phyloP scores from a whole-genome alignment of 2,888 invertebrate genomes.

The Netelia virgata region DNA sequence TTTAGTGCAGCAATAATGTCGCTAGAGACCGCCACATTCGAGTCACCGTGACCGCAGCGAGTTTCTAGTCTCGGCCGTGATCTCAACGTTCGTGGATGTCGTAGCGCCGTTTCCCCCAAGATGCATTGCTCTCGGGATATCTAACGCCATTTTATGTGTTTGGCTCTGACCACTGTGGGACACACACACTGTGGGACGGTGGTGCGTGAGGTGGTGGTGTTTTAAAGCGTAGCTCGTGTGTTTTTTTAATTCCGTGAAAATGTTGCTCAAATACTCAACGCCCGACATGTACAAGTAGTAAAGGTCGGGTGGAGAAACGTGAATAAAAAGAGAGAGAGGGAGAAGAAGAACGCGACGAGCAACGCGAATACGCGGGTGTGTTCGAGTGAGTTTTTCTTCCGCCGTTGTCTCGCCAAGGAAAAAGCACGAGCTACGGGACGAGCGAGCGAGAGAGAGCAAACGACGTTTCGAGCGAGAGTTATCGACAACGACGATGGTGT shows the following conservation, averaged over 20 bases:
- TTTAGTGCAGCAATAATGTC: neutral
- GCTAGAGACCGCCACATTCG: neutral
- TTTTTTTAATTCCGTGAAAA: conserved; percentile 74
- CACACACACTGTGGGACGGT: conserved; percentile 66
- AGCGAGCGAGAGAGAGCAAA: conserved; percentile 38
- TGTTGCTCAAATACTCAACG: conserved; percentile 80
- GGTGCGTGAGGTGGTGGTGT: conserved; percentile 67
- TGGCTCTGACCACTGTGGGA: conserved; percentile 80
- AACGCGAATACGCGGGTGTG: conserved; percentile 60
- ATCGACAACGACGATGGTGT: conserved; percentile 63
- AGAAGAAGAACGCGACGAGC: conserved; percentile 43
- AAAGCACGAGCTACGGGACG: conserved; percentile 69
- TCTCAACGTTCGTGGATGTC: neutral
- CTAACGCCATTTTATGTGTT: conserved; percentile 84
- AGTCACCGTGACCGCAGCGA: neutral
- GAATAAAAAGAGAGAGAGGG: conserved; percentile 1
- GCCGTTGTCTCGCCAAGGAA: conserved; percentile 47
- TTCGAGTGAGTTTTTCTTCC: conserved; percentile 60
- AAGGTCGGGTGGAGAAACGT: conserved; percentile 65
- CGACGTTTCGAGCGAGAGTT: conserved; percentile 55
- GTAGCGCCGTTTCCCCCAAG: conserved; percentile 72
- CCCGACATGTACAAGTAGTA: conserved; percentile 82
- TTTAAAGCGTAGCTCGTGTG: conserved; percentile 61
- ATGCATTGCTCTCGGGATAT: conserved; percentile 76
- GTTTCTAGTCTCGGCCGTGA: neutral